phyloP scores from a whole-genome alignment of 2,888 invertebrate genomes.

The Oscheius sp. region DNA sequence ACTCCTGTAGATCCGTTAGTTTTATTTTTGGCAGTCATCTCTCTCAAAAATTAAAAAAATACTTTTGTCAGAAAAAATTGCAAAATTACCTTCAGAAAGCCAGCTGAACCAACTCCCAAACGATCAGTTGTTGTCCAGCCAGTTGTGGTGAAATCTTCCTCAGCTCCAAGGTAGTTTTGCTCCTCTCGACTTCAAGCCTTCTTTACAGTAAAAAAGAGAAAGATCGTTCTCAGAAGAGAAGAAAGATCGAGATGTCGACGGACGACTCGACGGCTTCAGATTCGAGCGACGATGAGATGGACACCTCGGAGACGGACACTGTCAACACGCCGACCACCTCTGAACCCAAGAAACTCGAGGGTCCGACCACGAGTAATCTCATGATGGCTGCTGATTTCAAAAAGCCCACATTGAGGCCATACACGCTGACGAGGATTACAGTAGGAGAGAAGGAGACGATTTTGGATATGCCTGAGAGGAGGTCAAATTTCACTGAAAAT shows the following conservation, averaged over 20 bases:
- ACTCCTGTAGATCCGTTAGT: neutral
- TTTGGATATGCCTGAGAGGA: conserved; percentile 45
- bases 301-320: conserved; percentile 23
- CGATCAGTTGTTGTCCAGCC: neutral
- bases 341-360: neutral
- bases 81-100: neutral
- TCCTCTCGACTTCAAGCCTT: neutral
- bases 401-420: conserved; percentile 38
- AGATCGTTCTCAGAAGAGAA: neutral
- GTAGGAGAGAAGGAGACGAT: conserved; percentile 36
- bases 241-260: conserved; percentile 11
- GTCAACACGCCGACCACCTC: neutral
- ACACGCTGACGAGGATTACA: conserved; percentile 33
- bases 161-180: neutral
- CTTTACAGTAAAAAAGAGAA: neutral
- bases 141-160: neutral
- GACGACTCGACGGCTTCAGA: conserved; percentile 20
- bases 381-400: conserved; percentile 30
- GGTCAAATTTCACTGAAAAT: conserved; percentile 25
- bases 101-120: conserved; percentile 8
- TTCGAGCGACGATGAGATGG: conserved; percentile 25
- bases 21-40: too few relatives aligned
- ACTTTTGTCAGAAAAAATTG: neutral
- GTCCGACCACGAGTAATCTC: neutral
- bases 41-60: too few relatives aligned